Conservation (phyloP, 2,888 invertebrate species). For the Selenia dentaria region DNA sequence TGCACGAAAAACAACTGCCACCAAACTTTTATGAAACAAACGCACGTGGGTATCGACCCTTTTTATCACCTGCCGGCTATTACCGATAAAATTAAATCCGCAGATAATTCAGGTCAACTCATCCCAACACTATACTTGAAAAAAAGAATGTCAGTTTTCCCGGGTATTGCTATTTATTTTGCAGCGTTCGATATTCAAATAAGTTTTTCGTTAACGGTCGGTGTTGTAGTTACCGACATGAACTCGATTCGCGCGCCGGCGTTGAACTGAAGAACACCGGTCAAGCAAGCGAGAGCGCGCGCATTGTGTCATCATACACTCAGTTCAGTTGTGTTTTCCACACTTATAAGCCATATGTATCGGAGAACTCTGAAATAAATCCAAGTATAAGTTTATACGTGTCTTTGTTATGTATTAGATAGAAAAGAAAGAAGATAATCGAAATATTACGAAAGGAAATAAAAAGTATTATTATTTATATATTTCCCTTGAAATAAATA, state of each 20-base stretch:
- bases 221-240: constrained; percentile 51
- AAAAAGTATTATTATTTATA: too few species aligned
- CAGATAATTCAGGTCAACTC: constrained; percentile 3
- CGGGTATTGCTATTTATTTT: constrained; percentile 23
- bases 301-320: constrained; percentile 58
- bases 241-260: constrained; percentile 56
- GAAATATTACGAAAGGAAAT: constrained; percentile 2
- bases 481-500: too few species aligned
- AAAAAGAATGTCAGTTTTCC: constrained; percentile 41
- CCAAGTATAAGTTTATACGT: too few species aligned
- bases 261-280: constrained; percentile 64
- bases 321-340: constrained; percentile 45
- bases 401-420: constrained; percentile 9
- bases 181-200: constrained; percentile 28
- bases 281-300: constrained; percentile 68
- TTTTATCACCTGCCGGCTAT: constrained; percentile 61
- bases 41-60: constrained; percentile 57
- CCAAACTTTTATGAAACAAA: constrained; percentile 37
- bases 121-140: constrained; percentile 20
- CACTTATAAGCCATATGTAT: constrained; percentile 33
- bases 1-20: constrained; percentile 51
- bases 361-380: constrained; percentile 19
- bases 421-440: too few species aligned
- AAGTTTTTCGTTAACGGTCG: constrained; percentile 53
- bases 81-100: constrained; percentile 32